Conservation (phyloP, 2,888 invertebrate genomes). For the Oligia fasciuncula region DNA sequence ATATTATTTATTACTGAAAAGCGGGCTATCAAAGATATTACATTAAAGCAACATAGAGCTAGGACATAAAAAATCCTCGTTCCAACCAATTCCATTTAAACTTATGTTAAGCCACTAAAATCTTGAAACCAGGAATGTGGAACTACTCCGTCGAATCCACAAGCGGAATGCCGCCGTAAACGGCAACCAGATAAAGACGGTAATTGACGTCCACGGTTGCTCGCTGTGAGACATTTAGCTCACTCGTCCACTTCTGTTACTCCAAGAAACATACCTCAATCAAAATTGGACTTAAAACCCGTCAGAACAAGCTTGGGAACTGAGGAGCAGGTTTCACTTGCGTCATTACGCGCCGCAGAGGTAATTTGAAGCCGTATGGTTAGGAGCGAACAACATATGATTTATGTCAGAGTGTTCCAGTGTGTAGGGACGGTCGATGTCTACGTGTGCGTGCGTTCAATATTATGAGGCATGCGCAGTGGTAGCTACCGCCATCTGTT, state of each 20-base stretch:
- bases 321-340: slow-evolving; percentile 67
- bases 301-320: slow-evolving; percentile 65
- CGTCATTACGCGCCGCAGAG: slow-evolving; percentile 84
- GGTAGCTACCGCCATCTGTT: slow-evolving; percentile 86
- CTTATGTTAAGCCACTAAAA: slow-evolving; percentile 44
- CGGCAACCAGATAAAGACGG: slow-evolving; percentile 79
- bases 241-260: slow-evolving; percentile 79
- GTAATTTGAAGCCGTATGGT: slow-evolving; percentile 88
- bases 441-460: slow-evolving; percentile 82
- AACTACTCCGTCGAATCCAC: slow-evolving; percentile 57
- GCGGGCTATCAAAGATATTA: slow-evolving; percentile 6
- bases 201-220: slow-evolving; percentile 86
- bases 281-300: slow-evolving; percentile 62
- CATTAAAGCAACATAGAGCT: slow-evolving; percentile 2
- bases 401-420: slow-evolving; percentile 78
- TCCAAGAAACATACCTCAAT: slow-evolving; percentile 50
- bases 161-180: slow-evolving; percentile 69
- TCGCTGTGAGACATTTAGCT: slow-evolving; percentile 81
- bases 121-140: slow-evolving; percentile 58
- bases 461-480: slow-evolving; percentile 85
- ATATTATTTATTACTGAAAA: slow-evolving; percentile 9
- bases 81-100: slow-evolving; percentile 25
- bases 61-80: slow-evolving; percentile 10
- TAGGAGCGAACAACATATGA: slow-evolving; percentile 85
- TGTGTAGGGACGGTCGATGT: slow-evolving; percentile 61